Conservation (phyloP, 2,797 vertebrate genomes). For the Valencia hispanica region DNA sequence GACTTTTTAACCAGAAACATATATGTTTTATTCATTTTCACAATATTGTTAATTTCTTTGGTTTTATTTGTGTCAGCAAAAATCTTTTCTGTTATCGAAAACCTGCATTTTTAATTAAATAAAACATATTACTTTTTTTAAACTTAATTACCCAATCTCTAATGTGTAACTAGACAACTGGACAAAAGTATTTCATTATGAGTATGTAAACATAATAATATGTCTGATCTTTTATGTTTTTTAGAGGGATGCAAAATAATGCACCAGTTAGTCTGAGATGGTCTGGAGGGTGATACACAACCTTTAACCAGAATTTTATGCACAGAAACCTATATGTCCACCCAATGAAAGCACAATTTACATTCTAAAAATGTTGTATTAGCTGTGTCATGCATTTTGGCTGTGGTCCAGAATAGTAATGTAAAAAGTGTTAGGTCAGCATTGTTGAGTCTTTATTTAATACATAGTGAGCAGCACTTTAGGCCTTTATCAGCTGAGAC, state of each 20-base stretch:
- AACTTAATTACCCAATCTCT: neutral
- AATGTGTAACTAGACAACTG: neutral
- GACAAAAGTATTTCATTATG: neutral
- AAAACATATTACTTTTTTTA: neutral
- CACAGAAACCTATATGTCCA: neutral
- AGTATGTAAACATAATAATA: neutral
- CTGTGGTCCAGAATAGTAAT: constrained; percentile 21
- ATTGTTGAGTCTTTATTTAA: constrained; percentile 16
- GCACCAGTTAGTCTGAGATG: neutral
- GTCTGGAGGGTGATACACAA: neutral
- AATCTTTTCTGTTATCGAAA: neutral
- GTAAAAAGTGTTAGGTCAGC: constrained; percentile 29
- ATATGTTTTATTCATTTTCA: neutral
- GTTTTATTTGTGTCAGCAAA: neutral
- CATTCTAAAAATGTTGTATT: neutral
- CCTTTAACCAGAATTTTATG: neutral
- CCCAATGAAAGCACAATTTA: neutral
- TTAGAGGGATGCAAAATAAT: neutral
- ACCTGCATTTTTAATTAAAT: too few relatives aligned
- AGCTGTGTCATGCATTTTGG: constrained; percentile 5
- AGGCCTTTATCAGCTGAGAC: constrained; percentile 39
- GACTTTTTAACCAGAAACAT: too few relatives aligned
- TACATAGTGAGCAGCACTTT: constrained; percentile 15
- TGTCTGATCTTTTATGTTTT: neutral
- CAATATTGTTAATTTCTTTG: neutral